Evolutionary conservation across 2,113 vertebrate species (phyloP).

Genomic region (Cyprinodon tularosa): DNA sequence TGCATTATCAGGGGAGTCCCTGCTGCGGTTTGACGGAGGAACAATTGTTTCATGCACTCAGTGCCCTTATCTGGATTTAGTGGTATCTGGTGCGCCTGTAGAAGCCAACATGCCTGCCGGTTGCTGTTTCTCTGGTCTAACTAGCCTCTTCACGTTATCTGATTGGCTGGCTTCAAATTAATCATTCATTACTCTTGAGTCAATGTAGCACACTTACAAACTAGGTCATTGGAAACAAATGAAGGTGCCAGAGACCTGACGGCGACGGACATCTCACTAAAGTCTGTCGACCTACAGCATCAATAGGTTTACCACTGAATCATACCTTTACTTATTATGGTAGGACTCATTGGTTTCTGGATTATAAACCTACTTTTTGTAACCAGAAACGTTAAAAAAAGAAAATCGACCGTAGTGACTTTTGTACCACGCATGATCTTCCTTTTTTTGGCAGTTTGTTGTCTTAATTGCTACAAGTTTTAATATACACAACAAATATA

Average conservation of each 20-base stretch:
- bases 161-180: slow-evolving; percentile 76
- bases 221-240: slow-evolving; percentile 76
- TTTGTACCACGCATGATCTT: not conserved
- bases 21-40: slow-evolving; percentile 42
- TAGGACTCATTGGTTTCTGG: slow-evolving; percentile 2
- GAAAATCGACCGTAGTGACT: not conserved
- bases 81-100: slow-evolving; percentile 53
- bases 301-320: slow-evolving; percentile 18
- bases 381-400: not conserved
- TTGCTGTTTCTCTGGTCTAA: slow-evolving; percentile 58
- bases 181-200: slow-evolving; percentile 76
- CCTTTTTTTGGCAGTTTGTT: too few relatives aligned
- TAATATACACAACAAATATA: too few relatives aligned
- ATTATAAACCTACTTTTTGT: not conserved
- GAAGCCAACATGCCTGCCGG: slow-evolving; percentile 51
- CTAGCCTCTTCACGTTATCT: slow-evolving; percentile 60
- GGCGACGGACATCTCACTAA: slow-evolving; percentile 62
- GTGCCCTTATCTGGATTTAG: slow-evolving; percentile 67
- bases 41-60: slow-evolving; percentile 61
- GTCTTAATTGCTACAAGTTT: too few relatives aligned
- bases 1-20: slow-evolving; percentile 60
- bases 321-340: slow-evolving; percentile 17
- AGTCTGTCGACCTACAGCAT: slow-evolving; percentile 36
- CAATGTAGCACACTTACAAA: slow-evolving; percentile 71
- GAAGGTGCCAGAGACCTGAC: slow-evolving; percentile 59